phyloP scores from a whole-genome alignment of 2,797 vertebrate species.

The Pachyuromys duprasi region DNA sequence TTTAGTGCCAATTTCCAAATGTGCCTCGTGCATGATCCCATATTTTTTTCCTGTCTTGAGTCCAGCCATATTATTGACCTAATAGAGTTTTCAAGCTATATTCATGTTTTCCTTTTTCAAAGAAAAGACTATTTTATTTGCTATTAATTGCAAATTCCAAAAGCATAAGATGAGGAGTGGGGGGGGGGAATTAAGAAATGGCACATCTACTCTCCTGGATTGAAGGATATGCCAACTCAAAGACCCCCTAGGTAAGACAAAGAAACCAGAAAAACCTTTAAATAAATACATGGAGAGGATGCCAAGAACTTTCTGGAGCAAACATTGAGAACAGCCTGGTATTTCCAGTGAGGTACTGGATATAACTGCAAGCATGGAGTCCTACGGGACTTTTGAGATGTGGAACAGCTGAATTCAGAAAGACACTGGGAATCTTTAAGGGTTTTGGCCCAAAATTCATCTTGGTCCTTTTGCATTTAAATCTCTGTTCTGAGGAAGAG shows the following conservation, averaged over 20 bases:
- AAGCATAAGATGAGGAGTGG: not conserved
- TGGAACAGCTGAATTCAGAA: not conserved
- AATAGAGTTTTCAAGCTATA: constrained; percentile 16
- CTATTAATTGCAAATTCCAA: constrained; percentile 5
- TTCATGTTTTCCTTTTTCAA: constrained; percentile 43
- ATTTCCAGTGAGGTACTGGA: not conserved
- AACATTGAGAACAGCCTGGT: constrained; percentile 2
- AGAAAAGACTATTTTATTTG: constrained; percentile 33
- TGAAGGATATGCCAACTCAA: not conserved
- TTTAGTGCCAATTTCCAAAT: constrained; percentile 67
- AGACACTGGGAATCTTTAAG: not conserved
- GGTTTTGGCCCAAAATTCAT: not conserved
- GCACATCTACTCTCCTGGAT: not conserved
- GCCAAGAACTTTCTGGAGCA: constrained; percentile 19
- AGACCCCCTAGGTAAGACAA: not conserved
- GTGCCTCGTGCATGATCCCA: constrained; percentile 32
- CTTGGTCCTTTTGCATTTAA: not conserved
- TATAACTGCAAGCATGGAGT: not conserved
- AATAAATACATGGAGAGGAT: not conserved
- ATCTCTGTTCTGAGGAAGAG: not conserved
- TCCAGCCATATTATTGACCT: constrained; percentile 53
- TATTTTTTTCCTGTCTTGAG: constrained; percentile 42
- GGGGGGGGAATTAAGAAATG: constrained; percentile 5
- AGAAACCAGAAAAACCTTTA: not conserved
- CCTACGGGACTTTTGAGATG: not conserved